Evolutionary conservation across 2,888 invertebrate species (phyloP).

Genomic region (Thecophora atra): DNA sequence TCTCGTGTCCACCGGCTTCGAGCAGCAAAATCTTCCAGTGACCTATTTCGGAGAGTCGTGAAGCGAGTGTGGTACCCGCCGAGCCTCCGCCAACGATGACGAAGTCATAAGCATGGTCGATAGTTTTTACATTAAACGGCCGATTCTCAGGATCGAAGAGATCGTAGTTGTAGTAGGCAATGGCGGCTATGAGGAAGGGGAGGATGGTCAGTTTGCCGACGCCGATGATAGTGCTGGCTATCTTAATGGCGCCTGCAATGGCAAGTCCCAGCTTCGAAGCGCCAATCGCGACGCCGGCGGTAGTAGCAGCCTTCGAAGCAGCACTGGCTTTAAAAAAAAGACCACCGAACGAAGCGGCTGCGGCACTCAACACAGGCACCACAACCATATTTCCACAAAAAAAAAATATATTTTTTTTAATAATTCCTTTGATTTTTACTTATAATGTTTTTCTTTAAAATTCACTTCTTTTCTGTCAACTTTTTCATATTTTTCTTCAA

Average conservation of each 20-base stretch:
- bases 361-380: conserved; percentile 57
- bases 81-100: conserved; percentile 85
- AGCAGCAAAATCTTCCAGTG: conserved; percentile 82
- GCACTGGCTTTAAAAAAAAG: conserved; percentile 62
- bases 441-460: neutral
- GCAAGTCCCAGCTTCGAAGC: conserved; percentile 61
- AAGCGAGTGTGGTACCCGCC: conserved; percentile 85
- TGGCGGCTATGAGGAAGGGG: conserved; percentile 77
- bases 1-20: conserved; percentile 89
- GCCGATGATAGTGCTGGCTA: conserved; percentile 76
- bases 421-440: conserved; percentile 32
- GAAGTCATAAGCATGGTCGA: conserved; percentile 82
- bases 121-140: conserved; percentile 74
- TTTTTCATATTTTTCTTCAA: conserved; percentile 6
- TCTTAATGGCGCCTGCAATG: conserved; percentile 74
- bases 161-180: conserved; percentile 87
- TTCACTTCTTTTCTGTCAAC: neutral
- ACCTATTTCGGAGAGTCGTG: conserved; percentile 79
- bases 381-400: conserved; percentile 53
- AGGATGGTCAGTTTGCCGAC: conserved; percentile 78
- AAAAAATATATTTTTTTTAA: neutral
- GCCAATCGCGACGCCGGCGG: conserved; percentile 63
- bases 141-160: conserved; percentile 85
- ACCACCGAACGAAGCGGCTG: conserved; percentile 60
- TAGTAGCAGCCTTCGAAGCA: conserved; percentile 58